Conservation (phyloP, 1,140 invertebrate species). For the Pentalonia nigronervosa region DNA sequence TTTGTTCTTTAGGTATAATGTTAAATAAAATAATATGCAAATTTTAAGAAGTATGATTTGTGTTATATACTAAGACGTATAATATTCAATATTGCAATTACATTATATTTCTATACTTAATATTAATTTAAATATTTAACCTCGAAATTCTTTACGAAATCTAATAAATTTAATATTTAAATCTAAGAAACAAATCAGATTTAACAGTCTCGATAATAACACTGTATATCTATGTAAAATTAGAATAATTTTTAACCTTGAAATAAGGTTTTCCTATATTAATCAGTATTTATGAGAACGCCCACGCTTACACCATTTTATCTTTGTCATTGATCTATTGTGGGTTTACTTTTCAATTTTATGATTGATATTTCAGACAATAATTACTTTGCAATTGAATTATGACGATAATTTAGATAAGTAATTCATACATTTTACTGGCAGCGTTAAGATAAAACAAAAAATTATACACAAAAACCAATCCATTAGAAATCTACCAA, state of each 20-base stretch:
- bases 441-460: not conserved
- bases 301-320: not conserved
- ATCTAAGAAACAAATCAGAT: not conserved
- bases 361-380: not conserved
- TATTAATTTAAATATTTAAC: conserved; percentile 12
- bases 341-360: conserved; percentile 12
- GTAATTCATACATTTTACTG: not conserved
- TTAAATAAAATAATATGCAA: not conserved
- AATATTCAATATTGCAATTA: not conserved
- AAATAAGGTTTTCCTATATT: not conserved
- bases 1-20: not conserved
- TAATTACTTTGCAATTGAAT: not conserved
- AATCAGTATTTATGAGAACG: conserved; percentile 17
- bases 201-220: not conserved
- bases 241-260: conserved; percentile 19
- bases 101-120: not conserved
- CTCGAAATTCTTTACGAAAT: not conserved
- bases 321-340: not conserved
- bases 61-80: not conserved
- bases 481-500: not conserved
- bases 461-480: not conserved
- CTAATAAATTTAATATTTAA: conserved; percentile 12
- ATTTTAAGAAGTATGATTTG: not conserved
- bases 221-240: not conserved
- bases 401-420: not conserved